Evolutionary conservation across 2,797 vertebrate species (phyloP), one percentile per base, ranked within the genome.

Genomic region (Coendou prehensilis): DNA sequence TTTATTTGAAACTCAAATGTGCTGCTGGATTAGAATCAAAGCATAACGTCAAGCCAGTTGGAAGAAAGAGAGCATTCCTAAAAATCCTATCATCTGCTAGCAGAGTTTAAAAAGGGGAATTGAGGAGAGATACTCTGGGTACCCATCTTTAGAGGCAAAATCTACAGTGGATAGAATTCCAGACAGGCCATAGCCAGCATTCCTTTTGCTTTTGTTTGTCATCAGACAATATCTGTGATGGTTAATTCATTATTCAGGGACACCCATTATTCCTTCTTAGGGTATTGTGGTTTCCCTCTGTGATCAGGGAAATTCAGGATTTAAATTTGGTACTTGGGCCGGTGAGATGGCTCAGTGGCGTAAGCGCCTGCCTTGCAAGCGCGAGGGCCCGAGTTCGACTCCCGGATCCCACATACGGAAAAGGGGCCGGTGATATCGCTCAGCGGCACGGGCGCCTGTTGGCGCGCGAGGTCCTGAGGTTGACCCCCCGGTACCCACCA

Each of bases 31-130:
- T 6, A 15, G 11, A 87, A 89, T 89, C 67, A 71, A 87, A 75
- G 28, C 75, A 86, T 52, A 91, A 92, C 33, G 52, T 93, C 91
- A 97, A 95, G 64, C 57, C 92, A 96, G 63, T 37, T 96, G 93
- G 93, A 96, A 95, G 81, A 95, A 93, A 93, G 30, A 82, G 30
- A 89, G 50, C 56, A 88, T 96, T 96, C 91, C 96, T 95, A 92
- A 94, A 97, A 97, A 91, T 80, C 64, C 87, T 78, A 57, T 89
- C 28, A 56, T 90, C 78, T 96, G 85, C 33, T 90, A 30, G 45
- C 41, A 89, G n/a, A 86, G 69, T 87, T 95, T 93, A 61, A 93
- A 93, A 92, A 86, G 78, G 64, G 26, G 61, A 96, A 23, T 1
- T 85, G 33, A 56, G 57, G 57, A 52, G 57, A 91, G 57, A 88